Percentiles rank a stretch among this genome's conserved stretches.
Evolutionary conservation across 2,888 invertebrate species (phyloP).

Genomic region (Trachelus troglodyta): DNA sequence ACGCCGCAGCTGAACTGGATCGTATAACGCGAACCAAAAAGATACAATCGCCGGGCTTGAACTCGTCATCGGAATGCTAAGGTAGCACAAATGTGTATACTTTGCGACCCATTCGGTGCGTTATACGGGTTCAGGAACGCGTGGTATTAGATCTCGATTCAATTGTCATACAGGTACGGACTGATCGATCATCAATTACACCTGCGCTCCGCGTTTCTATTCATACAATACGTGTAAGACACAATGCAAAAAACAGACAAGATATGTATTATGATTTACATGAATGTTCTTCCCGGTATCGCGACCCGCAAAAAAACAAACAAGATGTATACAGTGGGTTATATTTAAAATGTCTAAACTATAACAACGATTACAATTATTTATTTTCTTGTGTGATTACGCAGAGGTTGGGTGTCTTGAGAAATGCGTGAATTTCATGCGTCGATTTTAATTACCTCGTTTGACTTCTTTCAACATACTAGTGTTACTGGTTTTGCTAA

Average conservation of each 20-base stretch:
- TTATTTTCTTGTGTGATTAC: neutral
- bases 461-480: neutral
- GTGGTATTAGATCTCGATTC: neutral
- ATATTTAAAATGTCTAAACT: neutral
- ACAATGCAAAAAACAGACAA: neutral
- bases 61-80: slow-evolving; percentile 57
- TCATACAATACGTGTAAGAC: neutral
- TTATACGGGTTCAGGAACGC: neutral
- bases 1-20: slow-evolving; percentile 93
- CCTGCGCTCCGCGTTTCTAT: neutral
- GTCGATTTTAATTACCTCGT: neutral
- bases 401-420: neutral
- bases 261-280: neutral
- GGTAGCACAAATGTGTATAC: neutral
- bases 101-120: slow-evolving; percentile 10
- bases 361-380: neutral
- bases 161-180: neutral
- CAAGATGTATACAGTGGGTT: neutral
- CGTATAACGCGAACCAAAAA: slow-evolving; percentile 82
- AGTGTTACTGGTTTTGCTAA: neutral
- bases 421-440: neutral
- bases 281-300: no score
- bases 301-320: neutral
- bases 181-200: neutral
- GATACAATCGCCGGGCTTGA: slow-evolving; percentile 62